Percentiles rank a stretch among this genome's conserved stretches.
Evolutionary conservation across 2,797 vertebrate species (phyloP).

Genomic region (Cynodonichthys magdalenae): DNA sequence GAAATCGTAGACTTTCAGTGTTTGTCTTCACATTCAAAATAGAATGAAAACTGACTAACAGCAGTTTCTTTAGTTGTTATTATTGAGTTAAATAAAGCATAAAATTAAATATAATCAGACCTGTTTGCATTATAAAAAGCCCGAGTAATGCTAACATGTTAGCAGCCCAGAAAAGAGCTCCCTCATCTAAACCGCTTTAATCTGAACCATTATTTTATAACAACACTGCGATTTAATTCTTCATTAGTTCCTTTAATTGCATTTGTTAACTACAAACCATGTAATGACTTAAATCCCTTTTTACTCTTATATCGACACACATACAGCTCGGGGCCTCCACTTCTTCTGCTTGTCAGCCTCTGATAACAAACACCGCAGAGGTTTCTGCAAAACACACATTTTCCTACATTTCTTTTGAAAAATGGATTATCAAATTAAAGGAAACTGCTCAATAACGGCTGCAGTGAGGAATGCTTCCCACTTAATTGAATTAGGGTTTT

Average conservation of each 20-base stretch:
- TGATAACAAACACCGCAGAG: slow-evolving; percentile 63
- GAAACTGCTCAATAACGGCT: slow-evolving; percentile 75
- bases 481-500: slow-evolving; percentile 79
- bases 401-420: slow-evolving; percentile 62
- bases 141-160: slow-evolving; percentile 3
- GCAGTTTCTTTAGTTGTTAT: no score
- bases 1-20: no score
- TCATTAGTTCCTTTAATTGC: slow-evolving; percentile 62
- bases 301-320: slow-evolving; percentile 60
- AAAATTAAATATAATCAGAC: neutral
- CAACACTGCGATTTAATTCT: slow-evolving; percentile 36
- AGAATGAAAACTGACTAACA: no score
- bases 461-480: slow-evolving; percentile 72
- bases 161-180: slow-evolving; percentile 10
- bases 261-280: slow-evolving; percentile 61
- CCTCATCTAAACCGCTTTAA: slow-evolving; percentile 17
- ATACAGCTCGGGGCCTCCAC: slow-evolving; percentile 42
- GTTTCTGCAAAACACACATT: slow-evolving; percentile 52
- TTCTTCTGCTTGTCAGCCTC: slow-evolving; percentile 47
- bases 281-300: slow-evolving; percentile 68
- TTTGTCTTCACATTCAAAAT: no score
- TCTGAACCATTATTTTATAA: slow-evolving; percentile 35
- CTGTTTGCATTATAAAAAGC: neutral
- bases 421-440: slow-evolving; percentile 80
- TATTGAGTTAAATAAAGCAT: no score